These are phyloP conservation scores for Hycleus cichorii DNA, from an alignment of 1,140 invertebrate species.

Conservation along the genomic window DNA sequence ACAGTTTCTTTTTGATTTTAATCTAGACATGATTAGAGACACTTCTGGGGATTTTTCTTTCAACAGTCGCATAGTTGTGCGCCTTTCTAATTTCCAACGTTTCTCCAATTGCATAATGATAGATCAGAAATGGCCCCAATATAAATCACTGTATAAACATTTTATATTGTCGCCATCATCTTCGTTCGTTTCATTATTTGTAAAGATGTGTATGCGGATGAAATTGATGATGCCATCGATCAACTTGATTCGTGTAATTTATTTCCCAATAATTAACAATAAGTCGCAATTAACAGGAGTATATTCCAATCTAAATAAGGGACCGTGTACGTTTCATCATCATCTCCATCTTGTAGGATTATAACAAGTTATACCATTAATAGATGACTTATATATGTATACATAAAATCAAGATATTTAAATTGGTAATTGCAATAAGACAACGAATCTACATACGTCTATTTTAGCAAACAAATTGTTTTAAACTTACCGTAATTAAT, in stretches of 20 bases:
- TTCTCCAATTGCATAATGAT: background rate
- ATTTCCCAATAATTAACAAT: slow-evolving; percentile 6
- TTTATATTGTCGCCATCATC: background rate
- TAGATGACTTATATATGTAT: background rate
- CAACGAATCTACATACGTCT: too few relatives aligned
- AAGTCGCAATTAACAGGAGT: background rate
- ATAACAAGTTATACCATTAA: background rate
- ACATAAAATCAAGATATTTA: background rate
- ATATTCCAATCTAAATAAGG: background rate
- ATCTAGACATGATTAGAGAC: background rate
- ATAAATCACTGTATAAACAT: background rate
- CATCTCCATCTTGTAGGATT: background rate
- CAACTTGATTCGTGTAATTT: slow-evolving; percentile 3
- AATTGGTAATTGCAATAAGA: too few relatives aligned
- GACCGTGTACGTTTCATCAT: background rate
- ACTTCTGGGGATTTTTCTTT: background rate
- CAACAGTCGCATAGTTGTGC: background rate
- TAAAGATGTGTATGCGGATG: background rate
- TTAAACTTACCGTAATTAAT: too few relatives aligned
- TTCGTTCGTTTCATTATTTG: background rate
- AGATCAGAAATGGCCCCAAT: background rate
- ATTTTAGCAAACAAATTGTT: too few relatives aligned
- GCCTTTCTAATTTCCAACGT: background rate
- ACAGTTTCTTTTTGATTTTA: background rate
- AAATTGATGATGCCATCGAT: slow-evolving; percentile 8